Evolutionary conservation across 2,113 vertebrate genomes (phyloP).

Genomic region (Petroica traversi): DNA sequence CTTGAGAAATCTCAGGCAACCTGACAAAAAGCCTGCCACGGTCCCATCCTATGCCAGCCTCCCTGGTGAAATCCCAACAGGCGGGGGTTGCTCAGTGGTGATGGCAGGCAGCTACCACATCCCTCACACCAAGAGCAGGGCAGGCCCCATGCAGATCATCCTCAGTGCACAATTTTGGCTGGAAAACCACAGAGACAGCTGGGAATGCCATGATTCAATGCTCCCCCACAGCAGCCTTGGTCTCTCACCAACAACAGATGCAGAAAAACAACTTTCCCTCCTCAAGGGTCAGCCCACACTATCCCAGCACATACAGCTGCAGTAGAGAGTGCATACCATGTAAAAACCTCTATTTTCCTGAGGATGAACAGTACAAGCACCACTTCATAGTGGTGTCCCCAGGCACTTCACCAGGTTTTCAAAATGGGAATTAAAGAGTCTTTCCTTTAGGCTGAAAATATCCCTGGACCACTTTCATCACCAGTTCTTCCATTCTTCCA

Average conservation of each 20-base stretch:
- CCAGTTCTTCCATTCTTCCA: background rate
- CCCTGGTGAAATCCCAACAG: background rate
- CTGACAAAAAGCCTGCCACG: background rate
- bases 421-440: background rate
- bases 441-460: background rate
- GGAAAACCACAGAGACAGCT: background rate
- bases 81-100: rapidly evolving
- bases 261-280: background rate
- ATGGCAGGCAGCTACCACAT: background rate
- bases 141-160: background rate
- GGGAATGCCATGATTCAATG: background rate
- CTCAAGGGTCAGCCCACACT: background rate
- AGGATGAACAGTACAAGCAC: background rate
- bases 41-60: rapidly evolving
- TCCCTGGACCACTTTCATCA: background rate
- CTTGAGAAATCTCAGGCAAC: background rate
- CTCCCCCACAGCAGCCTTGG: background rate
- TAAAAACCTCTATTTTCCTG: background rate
- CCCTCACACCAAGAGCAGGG: background rate
- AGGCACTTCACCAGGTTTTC: background rate
- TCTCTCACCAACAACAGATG: background rate
- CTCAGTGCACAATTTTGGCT: background rate
- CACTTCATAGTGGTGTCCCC: background rate
- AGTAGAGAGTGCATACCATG: rapidly evolving
- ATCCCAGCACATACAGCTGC: background rate